phyloP scores from a whole-genome alignment of 1,140 invertebrate genomes.

The Mizuhopecten yessoensis region DNA sequence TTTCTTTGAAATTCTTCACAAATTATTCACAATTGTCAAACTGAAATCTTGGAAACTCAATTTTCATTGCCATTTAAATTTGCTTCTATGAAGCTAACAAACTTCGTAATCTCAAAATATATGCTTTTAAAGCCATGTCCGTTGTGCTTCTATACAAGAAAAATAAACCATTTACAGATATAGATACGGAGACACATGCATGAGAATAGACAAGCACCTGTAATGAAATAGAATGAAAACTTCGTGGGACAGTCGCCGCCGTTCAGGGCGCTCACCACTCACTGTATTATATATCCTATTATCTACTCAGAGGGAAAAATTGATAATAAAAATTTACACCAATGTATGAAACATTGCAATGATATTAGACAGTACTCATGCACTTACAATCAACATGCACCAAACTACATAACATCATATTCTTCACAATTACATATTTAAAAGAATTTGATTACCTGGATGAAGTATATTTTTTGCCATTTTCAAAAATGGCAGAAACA shows the following conservation, averaged over 20 bases:
- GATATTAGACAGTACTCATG: slow-evolving; percentile 15
- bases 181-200: slow-evolving; percentile 8
- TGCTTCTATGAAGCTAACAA: slow-evolving; percentile 56
- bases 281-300: not conserved
- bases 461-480: not conserved
- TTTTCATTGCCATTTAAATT: slow-evolving; percentile 50
- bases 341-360: slow-evolving; percentile 32
- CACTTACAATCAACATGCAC: slow-evolving; percentile 26
- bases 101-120: slow-evolving; percentile 60
- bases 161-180: slow-evolving; percentile 40
- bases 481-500: slow-evolving; percentile 8
- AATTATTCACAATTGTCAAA: slow-evolving; percentile 35
- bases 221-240: slow-evolving; percentile 8
- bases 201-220: slow-evolving; percentile 29
- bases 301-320: slow-evolving; percentile 17
- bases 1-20: slow-evolving; percentile 25
- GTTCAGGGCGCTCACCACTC: not conserved
- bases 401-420: slow-evolving; percentile 11
- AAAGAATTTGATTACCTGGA: not conserved
- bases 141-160: slow-evolving; percentile 51
- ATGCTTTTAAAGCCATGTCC: slow-evolving; percentile 55
- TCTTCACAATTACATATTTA: slow-evolving; percentile 40
- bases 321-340: slow-evolving; percentile 40
- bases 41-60: not conserved
- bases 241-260: not conserved